Conservation (phyloP, 2,113 vertebrate genomes). For the Cochlearius cochlearius region DNA sequence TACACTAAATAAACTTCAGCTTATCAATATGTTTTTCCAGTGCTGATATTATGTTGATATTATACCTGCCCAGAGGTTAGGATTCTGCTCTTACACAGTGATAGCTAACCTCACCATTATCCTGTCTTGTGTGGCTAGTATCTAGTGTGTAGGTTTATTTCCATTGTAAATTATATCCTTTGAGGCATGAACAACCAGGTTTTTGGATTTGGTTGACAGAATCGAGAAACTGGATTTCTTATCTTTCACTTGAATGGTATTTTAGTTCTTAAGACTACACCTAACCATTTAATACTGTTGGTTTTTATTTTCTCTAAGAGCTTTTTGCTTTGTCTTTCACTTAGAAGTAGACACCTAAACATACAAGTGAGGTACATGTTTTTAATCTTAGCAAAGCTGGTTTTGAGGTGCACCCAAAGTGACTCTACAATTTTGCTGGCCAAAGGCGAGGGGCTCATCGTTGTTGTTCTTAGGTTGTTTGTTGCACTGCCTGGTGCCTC, state of each 20-base stretch:
- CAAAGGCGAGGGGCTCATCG: accelerated
- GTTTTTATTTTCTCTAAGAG: background rate
- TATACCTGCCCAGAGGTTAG: background rate
- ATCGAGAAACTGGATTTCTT: background rate
- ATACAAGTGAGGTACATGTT: background rate
- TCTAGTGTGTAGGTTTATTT: background rate
- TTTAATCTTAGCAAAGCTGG: background rate
- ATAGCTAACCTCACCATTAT: background rate
- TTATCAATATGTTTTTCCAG: background rate
- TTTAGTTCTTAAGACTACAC: background rate
- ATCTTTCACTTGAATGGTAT: background rate
- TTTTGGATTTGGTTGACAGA: background rate
- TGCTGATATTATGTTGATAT: background rate
- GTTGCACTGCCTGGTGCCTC: background rate
- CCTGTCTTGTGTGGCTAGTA: background rate
- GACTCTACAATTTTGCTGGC: background rate
- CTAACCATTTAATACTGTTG: background rate
- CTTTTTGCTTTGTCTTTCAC: background rate
- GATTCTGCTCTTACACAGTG: background rate
- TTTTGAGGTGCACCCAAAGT: background rate
- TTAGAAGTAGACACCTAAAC: background rate
- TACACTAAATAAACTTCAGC: background rate
- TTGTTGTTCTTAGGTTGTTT: background rate
- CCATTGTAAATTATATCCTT: background rate
- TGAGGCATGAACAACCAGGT: background rate